Base-by-base conservation (phyloP, 2,113 vertebrate genomes). In the Noctilio leporinus region DNA sequence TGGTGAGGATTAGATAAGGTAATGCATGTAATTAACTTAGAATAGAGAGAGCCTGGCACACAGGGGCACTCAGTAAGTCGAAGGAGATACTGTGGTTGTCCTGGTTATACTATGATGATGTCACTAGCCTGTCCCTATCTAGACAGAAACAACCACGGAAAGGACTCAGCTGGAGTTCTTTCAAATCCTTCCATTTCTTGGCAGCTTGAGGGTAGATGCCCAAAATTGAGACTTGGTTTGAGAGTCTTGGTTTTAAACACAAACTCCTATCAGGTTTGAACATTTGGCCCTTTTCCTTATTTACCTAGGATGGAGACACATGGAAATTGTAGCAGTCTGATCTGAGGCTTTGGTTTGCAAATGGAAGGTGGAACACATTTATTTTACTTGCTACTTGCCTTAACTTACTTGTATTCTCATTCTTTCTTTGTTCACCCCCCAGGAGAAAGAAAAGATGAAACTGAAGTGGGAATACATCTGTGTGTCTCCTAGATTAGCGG, bases 361-460 rank as follows among this genome's bases (percentile, higher is more conserved):
- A 45, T 62, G 49, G 80, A 76, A 90, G 94, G 49, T 91, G 93
- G 83, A 93, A 86, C 82, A 69, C 15, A 7, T 81, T 91, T 69
- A 53, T 73, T 97, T 77, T 65, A 47, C 77, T 97, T 77, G 72
- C 67, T 94, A 24, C 75, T 95, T 95, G 92, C 67, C 67, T 5
- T 67, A 28, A 86, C 55, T 85, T 85, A 90, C 33, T 94, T 95
- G 64, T 69, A 59, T 91, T 91, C 88, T 88, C 78, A 83, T 73
- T 81, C 77, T 67, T 96, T 64, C 43, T 92, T 75, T 73, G 12
- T 47, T n/a, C n/a, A 33, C 62, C 24, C 20, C 53, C 76, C 35
- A 76, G 88, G 86, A 93, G 72, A 85, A 92, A 82, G 64, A 72
- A 86, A 57, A 86, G 88, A 76, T 83, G 70, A 85, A 96, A 57